phyloP scores from a whole-genome alignment of 2,888 invertebrate species.

The Epirrhoe alternata region DNA sequence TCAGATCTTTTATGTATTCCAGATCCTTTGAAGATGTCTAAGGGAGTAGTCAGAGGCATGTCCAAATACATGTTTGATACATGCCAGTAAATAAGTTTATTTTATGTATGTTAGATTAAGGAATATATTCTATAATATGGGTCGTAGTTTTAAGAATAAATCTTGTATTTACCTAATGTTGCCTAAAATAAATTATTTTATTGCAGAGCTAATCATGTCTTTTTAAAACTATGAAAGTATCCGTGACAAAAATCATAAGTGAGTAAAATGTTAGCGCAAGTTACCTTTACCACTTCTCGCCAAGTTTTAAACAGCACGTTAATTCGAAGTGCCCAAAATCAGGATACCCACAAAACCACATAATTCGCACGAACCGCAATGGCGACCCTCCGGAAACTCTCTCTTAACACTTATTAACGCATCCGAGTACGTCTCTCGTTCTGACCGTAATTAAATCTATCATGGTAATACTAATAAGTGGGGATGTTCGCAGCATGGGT shows the following conservation, averaged over 20 bases:
- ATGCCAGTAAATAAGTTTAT: too few species aligned
- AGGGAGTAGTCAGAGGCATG: too few species aligned
- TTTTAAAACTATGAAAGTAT: conserved; percentile 1
- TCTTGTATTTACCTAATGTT: too few species aligned
- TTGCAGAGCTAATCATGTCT: not conserved
- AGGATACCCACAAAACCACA: conserved; percentile 44
- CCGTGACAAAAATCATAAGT: not conserved
- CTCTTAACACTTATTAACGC: conserved; percentile 44
- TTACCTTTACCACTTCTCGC: conserved; percentile 11
- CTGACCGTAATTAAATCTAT: conserved; percentile 13
- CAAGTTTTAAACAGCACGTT: conserved; percentile 17
- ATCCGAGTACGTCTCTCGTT: conserved; percentile 31
- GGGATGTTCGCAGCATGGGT: conserved; percentile 10
- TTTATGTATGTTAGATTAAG: too few species aligned
- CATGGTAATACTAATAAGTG: conserved; percentile 8
- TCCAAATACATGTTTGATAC: too few species aligned
- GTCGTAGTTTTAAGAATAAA: too few species aligned
- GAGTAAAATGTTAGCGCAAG: not conserved
- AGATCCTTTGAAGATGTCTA: too few species aligned
- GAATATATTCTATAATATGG: too few species aligned
- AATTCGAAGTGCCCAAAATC: conserved; percentile 35
- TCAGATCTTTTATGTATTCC: too few species aligned
- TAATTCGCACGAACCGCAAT: conserved; percentile 41
- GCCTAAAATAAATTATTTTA: too few species aligned
- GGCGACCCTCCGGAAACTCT: conserved; percentile 42